Evolutionary conservation across 2,888 invertebrate genomes (phyloP).

Genomic region (Philereme transversata): DNA sequence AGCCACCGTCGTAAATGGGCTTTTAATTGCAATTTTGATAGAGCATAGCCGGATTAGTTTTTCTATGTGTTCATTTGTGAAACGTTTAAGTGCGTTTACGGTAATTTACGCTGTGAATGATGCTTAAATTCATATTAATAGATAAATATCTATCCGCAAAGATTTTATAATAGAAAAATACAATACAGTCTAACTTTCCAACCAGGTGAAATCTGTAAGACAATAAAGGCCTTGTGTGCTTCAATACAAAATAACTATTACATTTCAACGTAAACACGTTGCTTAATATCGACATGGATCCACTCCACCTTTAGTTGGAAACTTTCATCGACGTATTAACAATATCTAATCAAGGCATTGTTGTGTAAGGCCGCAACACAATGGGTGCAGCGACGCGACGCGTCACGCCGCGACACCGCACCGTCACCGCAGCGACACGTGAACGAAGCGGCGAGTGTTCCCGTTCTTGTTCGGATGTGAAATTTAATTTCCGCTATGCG

Average conservation of each 20-base stretch:
- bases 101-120: slow-evolving; percentile 8
- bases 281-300: slow-evolving; percentile 32
- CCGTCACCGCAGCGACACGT: slow-evolving; percentile 63
- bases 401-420: slow-evolving; percentile 29
- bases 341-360: slow-evolving; percentile 61
- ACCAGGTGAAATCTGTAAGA: slow-evolving; percentile 7
- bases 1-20: slow-evolving; percentile 74
- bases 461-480: slow-evolving; percentile 82
- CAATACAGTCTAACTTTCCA: background rate
- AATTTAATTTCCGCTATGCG: slow-evolving; percentile 83
- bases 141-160: background rate
- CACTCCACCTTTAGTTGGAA: slow-evolving; percentile 30
- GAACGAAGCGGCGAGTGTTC: slow-evolving; percentile 70
- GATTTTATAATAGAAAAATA: too few relatives aligned
- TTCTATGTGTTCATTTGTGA: slow-evolving; percentile 54
- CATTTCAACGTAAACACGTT: slow-evolving; percentile 21
- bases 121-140: slow-evolving; percentile 2
- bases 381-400: slow-evolving; percentile 36
- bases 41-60: slow-evolving; percentile 76
- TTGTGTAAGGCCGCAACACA: slow-evolving; percentile 35
- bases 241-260: slow-evolving; percentile 16
- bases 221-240: slow-evolving; percentile 9
- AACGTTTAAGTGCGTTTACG: slow-evolving; percentile 25
- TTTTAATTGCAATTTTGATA: slow-evolving; percentile 83
- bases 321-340: slow-evolving; percentile 38